Evolutionary conservation across 2,888 invertebrate genomes (phyloP), one percentile per base, ranked within the genome.

Genomic region (Ichneumoninae sp.): DNA sequence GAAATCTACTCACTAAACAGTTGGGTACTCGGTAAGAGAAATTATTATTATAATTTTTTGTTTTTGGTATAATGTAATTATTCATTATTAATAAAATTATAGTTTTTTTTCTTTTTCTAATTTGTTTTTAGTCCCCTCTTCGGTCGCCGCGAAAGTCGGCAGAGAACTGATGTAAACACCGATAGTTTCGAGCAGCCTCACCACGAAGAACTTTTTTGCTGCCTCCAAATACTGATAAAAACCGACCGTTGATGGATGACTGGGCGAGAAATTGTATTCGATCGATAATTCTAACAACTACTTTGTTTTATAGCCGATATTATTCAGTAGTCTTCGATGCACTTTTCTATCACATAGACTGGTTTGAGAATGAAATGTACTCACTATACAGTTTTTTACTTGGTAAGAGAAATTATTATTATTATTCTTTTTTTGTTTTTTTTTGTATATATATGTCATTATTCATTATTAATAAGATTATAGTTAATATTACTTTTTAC

Each of bases 401-500:
- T 22, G 47, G 19, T 71, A 79, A 65, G 57, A 80, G 66, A 75
- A 79, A 74, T 69, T 44, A 74, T 74, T 52, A 30, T 50, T 44
- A 65, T 62, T 52, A 36, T 6, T 62, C 26, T 26, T 40, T 8
- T 40, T 40, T 40, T 40, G 1, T 40, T 40, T 10, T 2, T 40
- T 2, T 40, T 10, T 40, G 10, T 10, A 40, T 40, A 66, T 76
- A 60, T 81, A 66, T 74, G 44, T 83, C 52, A 65, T 81, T 80
- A 84, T 60, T 72, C 30, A 70, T 85, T 75, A 62, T 60, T 70
- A 26, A 66, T 82, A 62, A 70, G 65, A 60, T 74, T 66, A 71
- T 74, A 54, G 33, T 72, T 72, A 60, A 78, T 72, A 69, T 79
- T 65, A 83, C 74, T 79, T 83, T 83, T 71, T 66, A 80, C 75